Evolutionary conservation across 2,888 invertebrate species (phyloP).

Genomic region (Zonitis immaculata): DNA sequence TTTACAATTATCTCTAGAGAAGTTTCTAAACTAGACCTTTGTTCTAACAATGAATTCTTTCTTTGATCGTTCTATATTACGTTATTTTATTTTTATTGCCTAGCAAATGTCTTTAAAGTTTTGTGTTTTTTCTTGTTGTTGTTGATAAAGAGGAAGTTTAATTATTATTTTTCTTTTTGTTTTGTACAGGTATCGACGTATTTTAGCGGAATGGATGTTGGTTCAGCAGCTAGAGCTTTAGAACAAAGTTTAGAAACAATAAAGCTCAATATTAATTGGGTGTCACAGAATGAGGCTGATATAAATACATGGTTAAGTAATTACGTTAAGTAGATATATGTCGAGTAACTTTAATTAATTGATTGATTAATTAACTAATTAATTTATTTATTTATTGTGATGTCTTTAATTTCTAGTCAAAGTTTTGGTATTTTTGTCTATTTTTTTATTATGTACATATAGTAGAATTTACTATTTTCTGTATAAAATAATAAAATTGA

Average conservation of each 20-base stretch:
- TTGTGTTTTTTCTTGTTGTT: no score
- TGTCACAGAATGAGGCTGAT: constrained; percentile 56
- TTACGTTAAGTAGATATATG: constrained; percentile 35
- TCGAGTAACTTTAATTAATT: constrained; percentile 18
- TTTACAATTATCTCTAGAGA: not conserved
- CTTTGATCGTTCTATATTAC: not conserved
- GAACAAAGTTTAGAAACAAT: constrained; percentile 75
- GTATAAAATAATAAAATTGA: constrained; percentile 15
- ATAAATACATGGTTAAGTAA: constrained; percentile 47
- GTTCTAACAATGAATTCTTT: not conserved
- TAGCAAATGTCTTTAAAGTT: not conserved
- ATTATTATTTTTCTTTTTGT: constrained; percentile 12
- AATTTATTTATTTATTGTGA: constrained; percentile 12
- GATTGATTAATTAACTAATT: constrained; percentile 22
- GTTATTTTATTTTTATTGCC: not conserved
- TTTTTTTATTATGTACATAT: constrained; percentile 35
- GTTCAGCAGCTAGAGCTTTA: constrained; percentile 53
- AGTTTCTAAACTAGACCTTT: not conserved
- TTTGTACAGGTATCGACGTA: constrained; percentile 45
- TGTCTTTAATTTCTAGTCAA: constrained; percentile 21
- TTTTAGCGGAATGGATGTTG: constrained; percentile 49
- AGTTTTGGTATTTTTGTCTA: constrained; percentile 28
- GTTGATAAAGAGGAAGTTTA: not conserved
- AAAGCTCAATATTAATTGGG: constrained; percentile 78
- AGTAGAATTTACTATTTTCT: constrained; percentile 30